Conservation (phyloP, 2,113 vertebrate species). For the Cichladusa arquata region DNA sequence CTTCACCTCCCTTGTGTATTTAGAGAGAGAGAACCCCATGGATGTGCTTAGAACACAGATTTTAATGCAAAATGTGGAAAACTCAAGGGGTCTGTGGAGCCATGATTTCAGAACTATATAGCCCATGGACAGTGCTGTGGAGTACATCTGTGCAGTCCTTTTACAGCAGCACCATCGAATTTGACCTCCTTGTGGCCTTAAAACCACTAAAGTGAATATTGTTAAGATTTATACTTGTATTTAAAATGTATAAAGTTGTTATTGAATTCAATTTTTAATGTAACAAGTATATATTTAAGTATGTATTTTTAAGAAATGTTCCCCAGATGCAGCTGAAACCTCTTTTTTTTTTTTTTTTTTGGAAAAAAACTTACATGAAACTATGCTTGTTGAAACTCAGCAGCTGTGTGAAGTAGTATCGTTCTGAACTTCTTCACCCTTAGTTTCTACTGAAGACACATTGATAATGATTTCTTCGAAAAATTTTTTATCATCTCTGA, state of each 20-base stretch:
- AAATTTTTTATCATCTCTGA: background rate
- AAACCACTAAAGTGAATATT: background rate
- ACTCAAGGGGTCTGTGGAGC: background rate
- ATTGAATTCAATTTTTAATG: background rate
- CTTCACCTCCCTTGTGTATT: rapidly evolving
- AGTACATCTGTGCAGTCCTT: background rate
- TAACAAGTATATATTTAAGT: background rate
- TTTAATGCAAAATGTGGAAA: background rate
- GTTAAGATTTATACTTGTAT: background rate
- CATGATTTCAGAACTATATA: background rate
- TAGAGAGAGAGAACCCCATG: background rate
- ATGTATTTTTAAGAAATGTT: background rate
- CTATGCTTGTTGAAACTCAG: background rate
- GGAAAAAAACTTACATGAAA: background rate
- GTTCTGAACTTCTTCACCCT: background rate
- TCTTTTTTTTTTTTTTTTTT: background rate
- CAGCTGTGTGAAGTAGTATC: rapidly evolving
- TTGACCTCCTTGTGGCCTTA: background rate
- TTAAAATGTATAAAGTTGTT: background rate
- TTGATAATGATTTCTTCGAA: background rate
- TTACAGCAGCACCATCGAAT: background rate
- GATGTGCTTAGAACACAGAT: background rate
- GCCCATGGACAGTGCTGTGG: background rate
- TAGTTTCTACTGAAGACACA: background rate
- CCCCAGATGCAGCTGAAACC: background rate